Evolutionary conservation across 2,888 invertebrate genomes (phyloP), one percentile per base, ranked within the genome.

Genomic region (Acanthosepion esculentum): DNA sequence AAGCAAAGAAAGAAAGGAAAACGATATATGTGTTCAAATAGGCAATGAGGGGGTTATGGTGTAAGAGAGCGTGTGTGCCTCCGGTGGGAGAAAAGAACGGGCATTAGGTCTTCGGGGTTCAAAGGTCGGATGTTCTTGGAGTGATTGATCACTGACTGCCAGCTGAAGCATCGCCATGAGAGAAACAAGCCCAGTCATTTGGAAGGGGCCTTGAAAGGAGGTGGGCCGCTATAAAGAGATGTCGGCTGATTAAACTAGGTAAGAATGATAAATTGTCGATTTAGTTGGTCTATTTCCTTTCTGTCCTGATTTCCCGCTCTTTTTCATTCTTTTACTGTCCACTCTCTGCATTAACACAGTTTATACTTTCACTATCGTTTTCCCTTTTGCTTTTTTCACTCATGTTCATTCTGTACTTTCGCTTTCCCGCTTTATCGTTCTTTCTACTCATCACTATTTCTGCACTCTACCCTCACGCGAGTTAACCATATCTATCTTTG

Each of bases 1-100:
- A 78, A 33, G 78, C 78, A 78, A 78, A 78, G 78, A n/a, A 78
- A 78, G n/a, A 78, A 33, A 78, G 78, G n/a, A 78, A 78, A 78
- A n/a, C 78, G 18, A 78, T 78, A 29, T 78, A 18, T 78, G 78
- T 78, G 78, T 78, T 33, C 78, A 33, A 12, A 78, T 78, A 78
- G 78, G 78, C 78, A 78, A 78, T 78, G 78, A n/a, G 18, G 78
- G 78, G 78, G 78, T 6, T n/a, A 78, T 33, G 78, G 78, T 78
- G 78, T 78, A 5, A n/a, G 78, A n/a, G 78, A 78, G 33, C 15
- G 78, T n/a, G n/a, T 33, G 78, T 78, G 78, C 78, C 78, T 78
- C 78, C 78, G 78, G 78, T 78, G 78, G 78, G 78, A 78, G 78
- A 78, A 78, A 78, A n/a, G 78, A 78, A n/a, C 78, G 78, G 78